A percentile compares a stretch with the other conserved stretches of the same genome.
These are phyloP conservation scores for Drosophila phalerata DNA, from an alignment of 2,888 invertebrate species.

Conservation along the genomic window DNA sequence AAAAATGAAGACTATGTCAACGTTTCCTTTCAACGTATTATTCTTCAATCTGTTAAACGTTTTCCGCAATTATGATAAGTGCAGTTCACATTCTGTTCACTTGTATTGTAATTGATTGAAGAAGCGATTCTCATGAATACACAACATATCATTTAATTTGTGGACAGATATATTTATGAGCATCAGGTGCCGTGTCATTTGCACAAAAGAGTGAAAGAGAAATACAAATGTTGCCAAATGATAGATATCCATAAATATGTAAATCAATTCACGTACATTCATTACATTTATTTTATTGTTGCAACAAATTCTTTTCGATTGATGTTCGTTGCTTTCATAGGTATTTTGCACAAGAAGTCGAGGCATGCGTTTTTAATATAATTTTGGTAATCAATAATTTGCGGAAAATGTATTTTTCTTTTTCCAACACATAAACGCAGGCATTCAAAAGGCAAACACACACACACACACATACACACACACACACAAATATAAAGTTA, in stretches of 20 bases:
- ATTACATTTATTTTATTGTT: conserved; percentile 53
- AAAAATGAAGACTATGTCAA: background rate
- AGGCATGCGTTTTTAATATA: conserved; percentile 38
- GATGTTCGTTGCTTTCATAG: conserved; percentile 2
- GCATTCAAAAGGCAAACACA: conserved; percentile 22
- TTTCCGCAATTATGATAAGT: conserved; percentile 18
- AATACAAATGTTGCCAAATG: conserved; percentile 30
- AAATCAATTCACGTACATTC: conserved; percentile 35
- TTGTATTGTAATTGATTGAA: conserved; percentile 7
- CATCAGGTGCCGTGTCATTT: conserved; percentile 15
- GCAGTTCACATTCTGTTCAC: conserved; percentile 1
- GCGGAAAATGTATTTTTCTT: conserved; percentile 47
- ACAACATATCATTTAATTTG: conserved; percentile 18
- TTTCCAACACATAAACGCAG: conserved; percentile 3
- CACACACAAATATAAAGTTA: background rate
- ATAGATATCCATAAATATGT: conserved; percentile 30
- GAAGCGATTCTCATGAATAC: conserved; percentile 16
- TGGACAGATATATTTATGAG: conserved; percentile 8
- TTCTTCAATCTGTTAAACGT: conserved; percentile 6
- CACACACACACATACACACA: conserved; percentile 16
- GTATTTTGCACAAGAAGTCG: conserved; percentile 14
- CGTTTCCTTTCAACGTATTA: background rate
- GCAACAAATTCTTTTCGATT: conserved; percentile 23
- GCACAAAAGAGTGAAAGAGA: background rate
- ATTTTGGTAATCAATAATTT: conserved; percentile 67